A percentile compares a stretch with the other conserved stretches of the same genome.
These are phyloP conservation scores for Aplocera efformata DNA, from an alignment of 2,888 invertebrate genomes.

Conservation along the genomic window DNA sequence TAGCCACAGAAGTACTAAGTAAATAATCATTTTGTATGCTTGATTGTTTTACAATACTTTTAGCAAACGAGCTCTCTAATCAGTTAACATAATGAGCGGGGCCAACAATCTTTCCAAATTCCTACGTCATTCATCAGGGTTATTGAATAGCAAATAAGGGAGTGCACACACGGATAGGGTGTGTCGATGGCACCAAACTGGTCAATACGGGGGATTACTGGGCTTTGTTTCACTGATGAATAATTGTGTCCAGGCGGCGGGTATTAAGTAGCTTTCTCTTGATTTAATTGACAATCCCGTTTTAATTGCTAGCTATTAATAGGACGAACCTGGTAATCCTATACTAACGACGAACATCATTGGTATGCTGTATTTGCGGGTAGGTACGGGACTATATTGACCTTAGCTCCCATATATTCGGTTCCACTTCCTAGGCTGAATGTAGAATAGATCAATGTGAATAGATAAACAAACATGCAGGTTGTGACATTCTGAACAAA, in stretches of 20 bases:
- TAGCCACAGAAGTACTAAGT: no score
- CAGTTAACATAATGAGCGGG: conserved; percentile 21
- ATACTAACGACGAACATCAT: conserved; percentile 32
- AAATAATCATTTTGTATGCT: no score
- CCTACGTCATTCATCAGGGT: conserved; percentile 43
- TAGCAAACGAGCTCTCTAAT: no score
- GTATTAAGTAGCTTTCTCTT: conserved; percentile 72
- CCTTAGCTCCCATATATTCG: no score
- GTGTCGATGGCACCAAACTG: conserved; percentile 47
- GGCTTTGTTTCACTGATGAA: conserved; percentile 74
- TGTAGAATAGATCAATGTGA: no score
- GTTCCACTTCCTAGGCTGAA: no score
- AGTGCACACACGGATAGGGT: conserved; percentile 37
- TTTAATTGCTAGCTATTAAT: conserved; percentile 70
- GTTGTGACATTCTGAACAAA: no score
- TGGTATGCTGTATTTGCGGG: neutral
- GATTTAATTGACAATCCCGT: conserved; percentile 75
- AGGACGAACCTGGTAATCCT: conserved; percentile 55
- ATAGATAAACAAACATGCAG: no score
- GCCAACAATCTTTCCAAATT: conserved; percentile 24
- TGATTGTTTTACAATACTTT: no score
- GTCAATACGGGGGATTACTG: conserved; percentile 71
- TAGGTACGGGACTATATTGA: no score
- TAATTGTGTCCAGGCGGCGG: conserved; percentile 73
- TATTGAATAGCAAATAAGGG: conserved; percentile 58